Conservation (phyloP, 2,797 vertebrate genomes). For the Glyptemys insculpta region DNA sequence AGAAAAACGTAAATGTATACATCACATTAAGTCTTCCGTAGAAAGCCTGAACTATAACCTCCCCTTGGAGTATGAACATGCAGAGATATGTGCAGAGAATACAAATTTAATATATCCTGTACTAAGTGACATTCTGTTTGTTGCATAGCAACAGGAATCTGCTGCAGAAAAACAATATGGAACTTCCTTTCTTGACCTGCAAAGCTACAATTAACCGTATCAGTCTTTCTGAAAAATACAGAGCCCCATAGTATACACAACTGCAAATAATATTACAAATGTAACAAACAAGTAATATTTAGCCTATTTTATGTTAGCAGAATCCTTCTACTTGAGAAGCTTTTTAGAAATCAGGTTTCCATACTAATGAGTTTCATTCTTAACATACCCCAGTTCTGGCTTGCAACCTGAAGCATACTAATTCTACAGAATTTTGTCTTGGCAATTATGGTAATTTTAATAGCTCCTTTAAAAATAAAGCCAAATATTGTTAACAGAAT, state of each 20-base stretch:
- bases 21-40: conserved; percentile 66
- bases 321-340: background rate
- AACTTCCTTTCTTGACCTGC: conserved; percentile 70
- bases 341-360: background rate
- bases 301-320: background rate
- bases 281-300: background rate
- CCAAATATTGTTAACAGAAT: background rate
- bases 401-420: background rate
- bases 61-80: conserved; percentile 73
- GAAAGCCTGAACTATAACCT: conserved; percentile 68
- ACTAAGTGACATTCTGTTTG: conserved; percentile 77
- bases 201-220: conserved; percentile 78
- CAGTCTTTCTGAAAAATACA: conserved; percentile 36
- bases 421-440: background rate
- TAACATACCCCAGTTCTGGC: background rate
- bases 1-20: conserved; percentile 61
- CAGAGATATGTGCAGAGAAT: conserved; percentile 73
- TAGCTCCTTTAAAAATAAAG: background rate
- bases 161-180: conserved; percentile 78
- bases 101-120: conserved; percentile 79
- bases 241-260: background rate
- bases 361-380: background rate
- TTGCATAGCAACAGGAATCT: conserved; percentile 82
- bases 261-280: background rate
- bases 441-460: background rate